Conservation (phyloP, 2,113 vertebrate species). For the Athene noctua region DNA sequence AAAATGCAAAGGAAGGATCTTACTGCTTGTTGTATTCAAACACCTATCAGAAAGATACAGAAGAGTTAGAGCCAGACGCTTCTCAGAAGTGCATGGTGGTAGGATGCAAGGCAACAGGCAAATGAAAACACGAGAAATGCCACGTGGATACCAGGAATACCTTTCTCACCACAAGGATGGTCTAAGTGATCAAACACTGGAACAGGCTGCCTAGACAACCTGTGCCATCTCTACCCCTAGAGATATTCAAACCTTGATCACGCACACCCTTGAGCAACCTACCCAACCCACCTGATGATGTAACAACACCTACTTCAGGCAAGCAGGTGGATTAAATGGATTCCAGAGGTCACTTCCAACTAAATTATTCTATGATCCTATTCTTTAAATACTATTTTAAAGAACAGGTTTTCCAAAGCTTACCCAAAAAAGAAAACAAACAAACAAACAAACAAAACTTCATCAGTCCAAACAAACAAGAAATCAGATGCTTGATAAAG, state of each 20-base stretch:
- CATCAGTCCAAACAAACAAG: background rate
- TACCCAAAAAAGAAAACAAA: background rate
- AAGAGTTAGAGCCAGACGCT: background rate
- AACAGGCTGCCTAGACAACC: background rate
- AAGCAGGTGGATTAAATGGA: background rate
- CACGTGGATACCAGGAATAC: background rate
- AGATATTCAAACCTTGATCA: background rate
- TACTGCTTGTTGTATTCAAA: background rate
- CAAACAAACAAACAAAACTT: background rate
- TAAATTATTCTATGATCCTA: background rate
- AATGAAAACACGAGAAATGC: background rate
- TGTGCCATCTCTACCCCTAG: background rate
- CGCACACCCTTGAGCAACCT: background rate
- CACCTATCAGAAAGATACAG: background rate
- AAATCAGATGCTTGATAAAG: background rate
- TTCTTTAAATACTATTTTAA: background rate
- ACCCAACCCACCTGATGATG: background rate
- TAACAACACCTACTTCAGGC: background rate
- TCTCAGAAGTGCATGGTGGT: background rate
- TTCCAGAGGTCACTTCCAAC: background rate
- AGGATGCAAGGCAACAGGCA: background rate
- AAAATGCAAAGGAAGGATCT: background rate
- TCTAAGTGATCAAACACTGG: background rate
- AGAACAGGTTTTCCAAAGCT: background rate
- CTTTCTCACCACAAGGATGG: background rate